Percentiles rank a stretch among this genome's conserved stretches.
Conservation (phyloP, 2,888 invertebrate genomes). For the Ganaspis brasiliensis region DNA sequence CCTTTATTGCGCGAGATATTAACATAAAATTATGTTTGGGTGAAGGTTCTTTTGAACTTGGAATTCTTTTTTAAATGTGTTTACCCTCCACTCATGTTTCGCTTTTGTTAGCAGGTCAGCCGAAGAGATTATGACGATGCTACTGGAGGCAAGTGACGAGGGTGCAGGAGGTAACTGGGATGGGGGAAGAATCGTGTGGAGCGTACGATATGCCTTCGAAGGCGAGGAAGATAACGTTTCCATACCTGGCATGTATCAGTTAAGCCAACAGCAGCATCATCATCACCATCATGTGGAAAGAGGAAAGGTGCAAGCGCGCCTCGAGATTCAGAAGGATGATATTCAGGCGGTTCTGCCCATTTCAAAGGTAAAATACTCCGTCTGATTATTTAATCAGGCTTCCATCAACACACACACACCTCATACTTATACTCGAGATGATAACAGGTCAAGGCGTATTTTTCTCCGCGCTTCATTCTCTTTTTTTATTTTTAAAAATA, state of each 20-base stretch:
- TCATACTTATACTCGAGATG: slow-evolving; percentile 5
- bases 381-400: slow-evolving; percentile 36
- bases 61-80: slow-evolving; percentile 30
- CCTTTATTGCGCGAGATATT: slow-evolving; percentile 11
- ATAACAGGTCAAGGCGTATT: no score
- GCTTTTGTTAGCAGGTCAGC: slow-evolving; percentile 76
- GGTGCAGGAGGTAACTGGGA: slow-evolving; percentile 86
- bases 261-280: slow-evolving; percentile 66
- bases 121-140: slow-evolving; percentile 95
- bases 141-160: slow-evolving; percentile 93
- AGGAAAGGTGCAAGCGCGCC: slow-evolving; percentile 89
- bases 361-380: slow-evolving; percentile 87
- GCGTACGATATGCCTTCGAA: slow-evolving; percentile 87
- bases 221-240: slow-evolving; percentile 80
- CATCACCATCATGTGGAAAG: slow-evolving; percentile 74
- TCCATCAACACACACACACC: slow-evolving; percentile 5
- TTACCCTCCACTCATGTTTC: slow-evolving; percentile 35
- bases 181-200: slow-evolving; percentile 94
- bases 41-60: background rate
- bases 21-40: background rate
- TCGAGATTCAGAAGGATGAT: slow-evolving; percentile 96
- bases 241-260: slow-evolving; percentile 71
- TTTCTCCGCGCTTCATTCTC: no score
- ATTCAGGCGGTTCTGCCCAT: slow-evolving; percentile 96
- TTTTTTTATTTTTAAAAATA: background rate